A percentile compares a stretch with the other conserved stretches of the same genome.
Conservation (phyloP, 2,113 vertebrate genomes). For the Rhabdornis inornatus region DNA sequence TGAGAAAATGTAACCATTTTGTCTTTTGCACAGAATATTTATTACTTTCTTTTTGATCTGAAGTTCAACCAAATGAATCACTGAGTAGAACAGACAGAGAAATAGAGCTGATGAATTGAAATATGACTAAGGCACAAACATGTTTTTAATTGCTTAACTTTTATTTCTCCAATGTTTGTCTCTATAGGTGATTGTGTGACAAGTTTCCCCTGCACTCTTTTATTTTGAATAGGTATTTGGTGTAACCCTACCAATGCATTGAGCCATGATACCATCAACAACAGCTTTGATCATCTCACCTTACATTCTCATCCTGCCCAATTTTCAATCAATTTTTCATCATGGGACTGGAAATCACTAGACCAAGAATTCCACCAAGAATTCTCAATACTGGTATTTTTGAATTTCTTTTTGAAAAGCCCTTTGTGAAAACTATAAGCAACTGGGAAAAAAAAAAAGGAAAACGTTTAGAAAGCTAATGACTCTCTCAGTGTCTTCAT, state of each 20-base stretch:
- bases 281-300: neutral
- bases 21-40: neutral
- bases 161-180: slow-evolving; percentile 39
- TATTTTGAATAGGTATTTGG: neutral
- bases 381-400: neutral
- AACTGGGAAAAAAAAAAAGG: neutral
- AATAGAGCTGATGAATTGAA: slow-evolving; percentile 53
- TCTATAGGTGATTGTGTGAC: slow-evolving; percentile 38
- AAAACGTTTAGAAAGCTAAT: neutral
- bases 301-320: neutral
- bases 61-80: slow-evolving; percentile 48
- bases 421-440: neutral
- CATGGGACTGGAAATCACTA: neutral
- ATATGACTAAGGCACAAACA: slow-evolving; percentile 54
- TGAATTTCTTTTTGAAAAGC: neutral
- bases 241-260: neutral
- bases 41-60: slow-evolving; percentile 32
- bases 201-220: neutral
- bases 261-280: neutral
- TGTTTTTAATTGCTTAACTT: slow-evolving; percentile 67
- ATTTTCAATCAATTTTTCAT: neutral
- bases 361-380: neutral
- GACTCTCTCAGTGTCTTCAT: neutral
- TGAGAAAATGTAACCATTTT: neutral
- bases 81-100: slow-evolving; percentile 34